Conservation (phyloP, 2,888 invertebrate genomes). For the Cyclophora punctaria region DNA sequence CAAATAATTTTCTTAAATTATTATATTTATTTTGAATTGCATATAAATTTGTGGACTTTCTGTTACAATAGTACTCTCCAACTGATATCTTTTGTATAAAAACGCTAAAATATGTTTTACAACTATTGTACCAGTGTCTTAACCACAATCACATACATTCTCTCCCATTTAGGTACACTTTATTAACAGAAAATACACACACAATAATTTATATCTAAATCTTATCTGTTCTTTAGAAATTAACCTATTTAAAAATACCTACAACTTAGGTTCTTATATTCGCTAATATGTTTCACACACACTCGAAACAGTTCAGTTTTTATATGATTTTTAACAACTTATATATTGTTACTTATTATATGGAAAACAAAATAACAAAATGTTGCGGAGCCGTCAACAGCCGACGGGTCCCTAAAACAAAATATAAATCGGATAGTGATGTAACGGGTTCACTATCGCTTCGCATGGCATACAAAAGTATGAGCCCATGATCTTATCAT, state of each 20-base stretch:
- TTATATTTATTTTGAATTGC: slow-evolving; percentile 72
- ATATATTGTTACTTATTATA: slow-evolving; percentile 29
- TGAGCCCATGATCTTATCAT: slow-evolving; percentile 2
- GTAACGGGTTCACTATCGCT: slow-evolving; percentile 26
- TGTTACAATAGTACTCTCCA: slow-evolving; percentile 71
- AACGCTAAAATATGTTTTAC: slow-evolving; percentile 66
- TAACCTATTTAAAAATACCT: slow-evolving; percentile 64
- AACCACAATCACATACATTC: slow-evolving; percentile 45
- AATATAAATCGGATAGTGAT: slow-evolving; percentile 28
- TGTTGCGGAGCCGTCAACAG: slow-evolving; percentile 26
- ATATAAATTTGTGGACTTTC: slow-evolving; percentile 75
- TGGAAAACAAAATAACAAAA: slow-evolving; percentile 50
- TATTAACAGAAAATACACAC: slow-evolving; percentile 70
- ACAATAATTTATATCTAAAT: slow-evolving; percentile 70
- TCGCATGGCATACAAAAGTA: slow-evolving; percentile 17
- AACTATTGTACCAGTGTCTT: slow-evolving; percentile 60
- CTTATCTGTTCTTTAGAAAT: slow-evolving; percentile 56
- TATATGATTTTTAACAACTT: slow-evolving; percentile 37
- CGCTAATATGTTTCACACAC: slow-evolving; percentile 53
- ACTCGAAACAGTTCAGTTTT: slow-evolving; percentile 37
- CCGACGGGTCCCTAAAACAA: slow-evolving; percentile 26
- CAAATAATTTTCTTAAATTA: slow-evolving; percentile 57
- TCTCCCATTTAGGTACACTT: slow-evolving; percentile 43
- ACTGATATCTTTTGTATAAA: slow-evolving; percentile 70
- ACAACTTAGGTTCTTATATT: slow-evolving; percentile 59